Evolutionary conservation across 2,888 invertebrate species (phyloP).

Genomic region (Enoplolaimus lenunculus): DNA sequence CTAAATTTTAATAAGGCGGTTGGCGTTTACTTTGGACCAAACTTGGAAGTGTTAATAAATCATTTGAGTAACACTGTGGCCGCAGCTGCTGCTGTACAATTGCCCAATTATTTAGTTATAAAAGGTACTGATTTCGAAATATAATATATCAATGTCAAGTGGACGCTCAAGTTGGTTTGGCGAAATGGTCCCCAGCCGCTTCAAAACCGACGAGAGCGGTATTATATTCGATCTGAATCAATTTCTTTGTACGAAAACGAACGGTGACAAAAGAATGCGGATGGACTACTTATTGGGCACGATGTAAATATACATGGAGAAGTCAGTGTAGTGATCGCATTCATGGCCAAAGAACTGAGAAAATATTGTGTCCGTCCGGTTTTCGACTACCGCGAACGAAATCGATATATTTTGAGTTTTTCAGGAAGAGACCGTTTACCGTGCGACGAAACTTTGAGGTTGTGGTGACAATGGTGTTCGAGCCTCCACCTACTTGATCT

Average conservation of each 20-base stretch:
- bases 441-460: not conserved
- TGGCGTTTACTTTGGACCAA: not conserved
- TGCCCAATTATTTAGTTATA: too few species aligned
- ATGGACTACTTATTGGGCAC: not conserved
- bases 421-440: not conserved
- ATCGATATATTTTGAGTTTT: not conserved
- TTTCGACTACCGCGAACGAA: not conserved
- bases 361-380: not conserved
- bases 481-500: not conserved
- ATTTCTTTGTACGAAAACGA: not conserved
- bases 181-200: not conserved
- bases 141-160: not conserved
- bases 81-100: too few species aligned
- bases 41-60: too few species aligned
- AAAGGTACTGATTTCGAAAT: not conserved
- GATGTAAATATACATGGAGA: not conserved
- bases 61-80: too few species aligned
- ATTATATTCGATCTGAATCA: not conserved
- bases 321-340: not conserved
- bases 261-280: not conserved
- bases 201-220: not conserved
- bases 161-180: not conserved
- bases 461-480: not conserved
- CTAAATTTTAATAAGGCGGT: not conserved
- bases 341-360: not conserved